Conservation (phyloP, 2,888 invertebrate genomes). For the Leucozona laternaria region DNA sequence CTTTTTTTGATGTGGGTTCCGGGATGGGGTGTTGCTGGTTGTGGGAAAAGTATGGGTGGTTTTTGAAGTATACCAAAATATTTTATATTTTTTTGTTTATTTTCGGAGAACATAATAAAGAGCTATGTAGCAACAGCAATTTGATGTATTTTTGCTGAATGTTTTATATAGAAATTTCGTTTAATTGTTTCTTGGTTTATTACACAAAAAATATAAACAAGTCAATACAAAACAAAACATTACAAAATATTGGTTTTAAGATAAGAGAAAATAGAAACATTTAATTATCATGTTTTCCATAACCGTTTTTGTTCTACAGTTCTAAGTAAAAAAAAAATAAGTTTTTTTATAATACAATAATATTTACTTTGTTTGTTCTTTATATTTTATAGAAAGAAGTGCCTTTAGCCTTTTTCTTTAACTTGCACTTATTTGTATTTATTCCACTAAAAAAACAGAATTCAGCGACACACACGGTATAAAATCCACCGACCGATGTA, state of each 20-base stretch:
- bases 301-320: not conserved
- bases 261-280: not conserved
- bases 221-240: not conserved
- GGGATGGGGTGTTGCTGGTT: not conserved
- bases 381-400: not conserved
- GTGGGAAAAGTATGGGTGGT: not conserved
- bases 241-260: not conserved
- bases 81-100: conserved; percentile 12
- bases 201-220: not conserved
- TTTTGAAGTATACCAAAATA: conserved; percentile 4
- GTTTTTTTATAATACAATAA: not conserved
- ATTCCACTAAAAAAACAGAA: not conserved
- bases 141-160: not conserved
- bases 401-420: not conserved
- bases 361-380: not conserved
- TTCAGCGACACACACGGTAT: not conserved
- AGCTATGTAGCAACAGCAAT: not conserved
- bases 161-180: not conserved
- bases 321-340: not conserved
- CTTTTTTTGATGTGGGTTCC: not conserved
- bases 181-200: not conserved
- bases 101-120: not conserved
- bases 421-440: not conserved
- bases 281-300: not conserved
- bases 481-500: not conserved